These are phyloP conservation scores for Trematocara unimaculatum DNA, from an alignment of 2,113 vertebrate genomes.

Conservation along the genomic window DNA sequence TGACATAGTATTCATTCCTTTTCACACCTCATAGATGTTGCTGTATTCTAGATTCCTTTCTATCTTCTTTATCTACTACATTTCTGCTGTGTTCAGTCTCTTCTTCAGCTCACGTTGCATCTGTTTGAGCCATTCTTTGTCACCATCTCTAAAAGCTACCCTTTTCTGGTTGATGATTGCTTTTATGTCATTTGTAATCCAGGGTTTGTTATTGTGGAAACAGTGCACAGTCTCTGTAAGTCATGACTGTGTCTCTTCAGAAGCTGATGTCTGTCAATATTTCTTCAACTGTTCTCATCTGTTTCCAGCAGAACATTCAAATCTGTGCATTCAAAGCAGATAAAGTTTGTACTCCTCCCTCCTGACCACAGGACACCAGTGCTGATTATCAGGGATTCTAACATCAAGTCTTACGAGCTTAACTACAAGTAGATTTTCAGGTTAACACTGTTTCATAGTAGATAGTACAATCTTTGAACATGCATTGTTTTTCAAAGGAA, in stretches of 20 bases:
- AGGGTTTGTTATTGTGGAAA: not conserved
- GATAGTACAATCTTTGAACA: not conserved
- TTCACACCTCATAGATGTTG: not conserved
- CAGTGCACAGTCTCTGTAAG: not conserved
- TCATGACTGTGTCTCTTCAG: not conserved
- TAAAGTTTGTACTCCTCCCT: fast-evolving
- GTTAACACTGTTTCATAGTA: not conserved
- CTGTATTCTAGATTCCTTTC: not conserved
- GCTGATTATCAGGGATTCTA: not conserved
- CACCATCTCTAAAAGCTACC: not conserved
- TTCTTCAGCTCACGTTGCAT: not conserved
- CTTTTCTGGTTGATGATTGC: not conserved
- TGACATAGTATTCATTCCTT: not conserved
- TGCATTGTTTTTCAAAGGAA: not conserved
- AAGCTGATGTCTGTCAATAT: not conserved
- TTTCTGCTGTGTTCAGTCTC: not conserved
- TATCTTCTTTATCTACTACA: not conserved
- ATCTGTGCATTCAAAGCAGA: not conserved
- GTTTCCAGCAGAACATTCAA: not conserved
- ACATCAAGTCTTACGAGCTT: not conserved
- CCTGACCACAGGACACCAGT: not conserved
- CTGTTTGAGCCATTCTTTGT: not conserved
- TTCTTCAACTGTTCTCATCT: not conserved
- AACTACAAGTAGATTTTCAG: not conserved
- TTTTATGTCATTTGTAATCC: not conserved